Base-by-base conservation (phyloP, 2,113 vertebrate species). In the Sander lucioperca region DNA sequence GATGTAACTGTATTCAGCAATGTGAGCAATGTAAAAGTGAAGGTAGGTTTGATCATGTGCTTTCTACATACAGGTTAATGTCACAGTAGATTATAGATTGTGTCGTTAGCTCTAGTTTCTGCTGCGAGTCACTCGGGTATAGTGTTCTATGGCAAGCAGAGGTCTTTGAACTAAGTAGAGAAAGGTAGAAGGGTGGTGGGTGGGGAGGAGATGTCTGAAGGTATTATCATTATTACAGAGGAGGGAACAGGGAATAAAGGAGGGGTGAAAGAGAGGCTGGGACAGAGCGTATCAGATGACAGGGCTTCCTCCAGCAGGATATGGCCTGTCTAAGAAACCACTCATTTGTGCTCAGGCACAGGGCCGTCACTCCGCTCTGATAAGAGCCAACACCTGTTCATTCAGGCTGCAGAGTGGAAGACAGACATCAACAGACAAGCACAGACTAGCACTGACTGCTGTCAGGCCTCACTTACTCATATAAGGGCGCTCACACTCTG, bases 251-350 rank as follows among this genome's bases (percentile, higher is more conserved):
- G 59, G 67, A 59, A 67, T 79, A 77, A 82, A 91, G 65, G 30
- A 30, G 68, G n/a, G 57, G 51, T 72, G 77, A 78, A 70, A 68
- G 66, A 65, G 51, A 47, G 58, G 87, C 70, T 66, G 77, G 80
- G 76, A 70, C 16, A 54, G 78, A 85, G 53, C 47, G 36, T 82
- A 89, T 90, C 88, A 70, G 86, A 89, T 92, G 85, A 90, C 85
- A 89, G 81, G 74, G 57, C 76, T 90, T 92, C 83, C 88, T 90
- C 79, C 68, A 57, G 64, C 83, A 89, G 91, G 83, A 90, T 88
- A 89, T 86, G 80, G 81, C 79, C 86, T 91, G 88, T 84, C 86
- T 59, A 33, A 74, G 64, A 84, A 87, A 71, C 48, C 27, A 18
- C 43, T 85, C 68, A 70, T 91, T 83, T 88, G 33, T 80, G 73